Base-by-base conservation (phyloP, 2,888 invertebrate genomes). In the Enchytraeus crypticus region DNA sequence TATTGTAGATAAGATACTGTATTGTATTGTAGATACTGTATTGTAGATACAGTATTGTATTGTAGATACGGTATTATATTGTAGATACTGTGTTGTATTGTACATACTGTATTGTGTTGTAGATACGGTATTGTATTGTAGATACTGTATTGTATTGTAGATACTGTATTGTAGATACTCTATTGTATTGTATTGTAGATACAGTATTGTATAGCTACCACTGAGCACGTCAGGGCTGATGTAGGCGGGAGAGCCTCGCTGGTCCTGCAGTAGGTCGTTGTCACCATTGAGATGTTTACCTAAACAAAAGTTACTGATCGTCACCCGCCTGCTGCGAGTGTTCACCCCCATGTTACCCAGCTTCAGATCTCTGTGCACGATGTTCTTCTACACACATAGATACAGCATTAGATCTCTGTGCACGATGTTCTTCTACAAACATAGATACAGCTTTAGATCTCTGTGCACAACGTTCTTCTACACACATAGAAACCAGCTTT, bases 171-270 rank as follows among this genome's bases (percentile, higher is more conserved):
- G n/a, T n/a, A n/a, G n/a, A n/a, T n/a, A n/a, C n/a, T n/a, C n/a
- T n/a, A n/a, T n/a, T n/a, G n/a, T n/a, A n/a, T n/a, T n/a, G n/a
- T n/a, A n/a, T n/a, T n/a, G n/a, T n/a, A n/a, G n/a, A n/a, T n/a
- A n/a, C n/a, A 43, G 43, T 43, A n/a, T 14, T 14, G n/a, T 43
- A 43, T 5, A 47, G 73, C 86, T 86, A 59, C 79, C 79, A 79
- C 85, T 83, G 3, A 89, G 79, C 5, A 88, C 88, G 76, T 88
- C 89, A 0, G 89, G 88, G 1, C 88, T 88, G 69, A 88, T 88
- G 75, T 88, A 89, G 0, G 88, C 88, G 1, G 88, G 88, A 0
- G 88, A 88, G 0, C 88, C 88, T 74, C 87, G 81, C 74, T 88
- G 88, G 77, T 88, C 88, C 71, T 85, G 85, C 46, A 88, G 77